Evolutionary conservation across 2,113 vertebrate genomes (phyloP), one percentile per base, ranked within the genome.

Genomic region (Candoia aspera): DNA sequence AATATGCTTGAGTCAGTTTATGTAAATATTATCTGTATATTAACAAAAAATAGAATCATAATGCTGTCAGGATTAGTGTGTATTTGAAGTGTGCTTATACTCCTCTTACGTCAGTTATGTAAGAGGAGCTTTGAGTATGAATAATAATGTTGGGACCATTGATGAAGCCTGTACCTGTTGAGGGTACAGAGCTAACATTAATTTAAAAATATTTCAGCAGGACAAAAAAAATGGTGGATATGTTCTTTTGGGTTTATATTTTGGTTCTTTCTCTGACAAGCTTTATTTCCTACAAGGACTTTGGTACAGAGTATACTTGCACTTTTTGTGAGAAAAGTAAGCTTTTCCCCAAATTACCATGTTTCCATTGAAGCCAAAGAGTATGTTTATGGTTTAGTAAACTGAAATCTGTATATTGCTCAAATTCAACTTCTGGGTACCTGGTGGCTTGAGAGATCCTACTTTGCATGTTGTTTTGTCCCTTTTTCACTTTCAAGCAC

Each of bases 391-490:
- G 55, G 19, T n/a, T 33, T 55, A 57, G 29, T 92, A 46, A 23
- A 85, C 13, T 4, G 55, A 84, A 90, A 8, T 87, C 33, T 49
- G 62, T 23, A 86, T 26, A 91, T 93, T 13, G 93, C 87, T 64
- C 19, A 55, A 54, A 91, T 79, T 23, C 86, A 91, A 29, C 59
- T 1, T 79, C 73, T 79, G 92, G 86, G 23, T 91, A 73, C 29
- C 23, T 90, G 68, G 73, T 91, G n/a, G 92, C 42, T 94, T 91
- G 33, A 90, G 87, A 90, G 92, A 95, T 94, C 87, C 94, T 96
- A 84, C 97, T 92, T 92, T 95, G 97, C 98, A 97, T 96, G 96
- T 91, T 94, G 60, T 90, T 95, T 96, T 97, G 94, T 97, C 94
- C 95, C 95, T 94, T 95, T 94, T 93, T 96, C 90, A 91, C 91